These are phyloP conservation scores for Natator depressus DNA, from an alignment of 2,113 vertebrate genomes.

Conservation along the genomic window DNA sequence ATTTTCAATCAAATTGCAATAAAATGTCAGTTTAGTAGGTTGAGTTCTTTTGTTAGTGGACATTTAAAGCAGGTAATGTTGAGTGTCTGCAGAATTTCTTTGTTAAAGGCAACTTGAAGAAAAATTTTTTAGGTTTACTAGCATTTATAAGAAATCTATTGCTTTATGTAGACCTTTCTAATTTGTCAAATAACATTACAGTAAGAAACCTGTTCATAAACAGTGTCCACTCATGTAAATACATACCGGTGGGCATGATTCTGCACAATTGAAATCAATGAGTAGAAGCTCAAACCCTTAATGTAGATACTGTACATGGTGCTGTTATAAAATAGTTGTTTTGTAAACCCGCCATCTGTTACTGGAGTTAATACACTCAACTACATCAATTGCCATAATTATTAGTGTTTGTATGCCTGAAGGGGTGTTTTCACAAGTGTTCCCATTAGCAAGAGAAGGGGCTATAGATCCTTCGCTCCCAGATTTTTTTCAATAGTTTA, in stretches of 20 bases:
- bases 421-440: background rate
- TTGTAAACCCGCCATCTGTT: background rate
- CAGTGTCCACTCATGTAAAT: background rate
- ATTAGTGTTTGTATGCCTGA: background rate
- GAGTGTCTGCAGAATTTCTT: background rate
- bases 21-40: background rate
- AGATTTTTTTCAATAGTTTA: background rate
- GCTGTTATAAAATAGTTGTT: background rate
- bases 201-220: background rate
- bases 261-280: background rate
- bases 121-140: background rate
- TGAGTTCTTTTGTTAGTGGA: background rate
- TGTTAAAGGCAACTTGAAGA: background rate
- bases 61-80: background rate
- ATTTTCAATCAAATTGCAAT: background rate
- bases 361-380: background rate
- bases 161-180: background rate
- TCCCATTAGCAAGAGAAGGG: rapidly evolving
- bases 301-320: background rate
- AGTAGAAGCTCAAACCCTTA: background rate
- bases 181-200: background rate
- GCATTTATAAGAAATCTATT: background rate
- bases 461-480: background rate
- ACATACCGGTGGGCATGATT: background rate
- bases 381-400: background rate